Base-by-base conservation (phyloP, 2,797 vertebrate genomes). In the Spinibarbus caldwelli region DNA sequence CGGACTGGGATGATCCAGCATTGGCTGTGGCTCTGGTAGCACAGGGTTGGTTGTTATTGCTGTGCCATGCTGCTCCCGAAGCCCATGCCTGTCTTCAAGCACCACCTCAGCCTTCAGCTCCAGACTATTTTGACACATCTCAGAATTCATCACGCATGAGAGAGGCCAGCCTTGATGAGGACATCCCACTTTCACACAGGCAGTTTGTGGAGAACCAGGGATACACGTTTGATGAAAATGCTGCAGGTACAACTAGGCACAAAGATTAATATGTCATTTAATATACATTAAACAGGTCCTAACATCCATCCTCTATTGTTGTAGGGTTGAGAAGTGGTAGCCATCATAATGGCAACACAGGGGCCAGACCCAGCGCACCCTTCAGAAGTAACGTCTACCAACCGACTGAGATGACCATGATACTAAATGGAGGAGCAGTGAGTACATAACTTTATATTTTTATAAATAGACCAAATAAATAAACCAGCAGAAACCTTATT, bases 371-470 rank as follows among this genome's bases (percentile, higher is more conserved):
- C 57, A 98, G 96, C 1, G 98, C 97, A 76, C 98, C 97, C 3
- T 99, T 99, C 91, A 95, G 98, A 92, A 99, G 98, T 95, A 99
- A 99, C 54, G 98, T 99, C 75, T 99, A 99, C 93, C 98, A 99
- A 93, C 98, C 98, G 78, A 99, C 98, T 15, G 98, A 99, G 95
- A 99, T 99, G 98, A 97, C 98, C 86, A 98, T 99, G 91, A 98
- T 99, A 91, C 96, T 99, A 86, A 99, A 99, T 47, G 98, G 98
- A 86, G 98, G 98, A 93, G 97, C 97, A 91, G 98, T 99, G 96
- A 98, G 98, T 98, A 97, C 8, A 23, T n/a, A 2, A 31, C 15
- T 79, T 43, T 79, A 76, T 54, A n/a, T 7, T 54, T 21, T 52
- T 75, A 14, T 34, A 52, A 49, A 52, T 23, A 12, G 17, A 5